Evolutionary conservation across 2,113 vertebrate species (phyloP), one percentile per base, ranked within the genome.

Genomic region (Pollimyrus isidori): DNA sequence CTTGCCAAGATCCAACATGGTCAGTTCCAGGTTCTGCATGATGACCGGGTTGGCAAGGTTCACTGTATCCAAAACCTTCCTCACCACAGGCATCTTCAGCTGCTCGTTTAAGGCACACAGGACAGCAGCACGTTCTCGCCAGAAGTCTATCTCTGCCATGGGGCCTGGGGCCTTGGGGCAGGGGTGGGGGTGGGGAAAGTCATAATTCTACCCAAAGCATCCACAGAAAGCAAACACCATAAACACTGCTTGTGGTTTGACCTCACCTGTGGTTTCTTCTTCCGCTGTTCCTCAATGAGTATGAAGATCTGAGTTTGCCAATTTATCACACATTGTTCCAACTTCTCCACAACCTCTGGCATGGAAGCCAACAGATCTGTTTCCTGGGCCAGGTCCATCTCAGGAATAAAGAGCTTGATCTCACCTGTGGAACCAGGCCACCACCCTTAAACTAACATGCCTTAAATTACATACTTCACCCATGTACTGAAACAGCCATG

Each of bases 251-350:
- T 9, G 21, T 5, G 0, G 2, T 21, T 4, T 80, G 9, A 35
- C 69, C 0, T 88, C 93, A 99, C 98, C 98, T 97, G 95, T 5
- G 97, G 97, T 7, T 94, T 95, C 91, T 97, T 99, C 76, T 91
- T 92, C 91, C 95, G 92, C 90, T 97, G 96, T 87, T 94, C 94
- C 90, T 97, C 96, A 0, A 98, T 56, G 5, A 95, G 93, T 26
- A 92, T n/a, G 0, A 96, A 95, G 92, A 99, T 97, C 91, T 97
- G 96, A 46, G 93, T 94, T 89, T 97, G 92, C 98, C 98, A 99
- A 91, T 95, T 96, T 89, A 96, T 92, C 87, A 96, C 95, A 89
- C 94, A 97, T 10, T 94, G 95, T 92, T 98, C 97, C 92, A 99
- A 90, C 46, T 91, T 88, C 17, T 96, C 96, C 23, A 98, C 83